Conservation (phyloP, 2,113 vertebrate genomes). For the Albula glossodonta region DNA sequence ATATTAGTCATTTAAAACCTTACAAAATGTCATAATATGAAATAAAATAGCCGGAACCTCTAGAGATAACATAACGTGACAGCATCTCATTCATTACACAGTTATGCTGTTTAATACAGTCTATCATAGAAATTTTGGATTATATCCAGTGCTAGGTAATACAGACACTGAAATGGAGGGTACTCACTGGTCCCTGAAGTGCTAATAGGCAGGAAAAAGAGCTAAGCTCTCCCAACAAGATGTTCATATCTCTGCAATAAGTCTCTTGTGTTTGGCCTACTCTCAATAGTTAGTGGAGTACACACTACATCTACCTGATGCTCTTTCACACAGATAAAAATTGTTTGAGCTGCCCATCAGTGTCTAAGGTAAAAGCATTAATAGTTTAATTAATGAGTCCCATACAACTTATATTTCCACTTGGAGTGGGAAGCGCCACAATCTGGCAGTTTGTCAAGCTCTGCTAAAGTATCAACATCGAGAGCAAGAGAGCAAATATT, state of each 20-base stretch:
- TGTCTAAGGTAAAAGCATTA: slow-evolving; percentile 1
- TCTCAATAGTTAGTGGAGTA: not conserved
- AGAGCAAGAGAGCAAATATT: not conserved
- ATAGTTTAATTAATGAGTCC: not conserved
- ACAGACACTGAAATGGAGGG: not conserved
- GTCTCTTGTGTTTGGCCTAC: not conserved
- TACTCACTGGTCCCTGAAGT: not conserved
- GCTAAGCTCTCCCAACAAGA: not conserved
- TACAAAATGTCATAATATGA: too few species aligned
- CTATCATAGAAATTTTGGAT: not conserved
- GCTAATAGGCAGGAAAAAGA: not conserved
- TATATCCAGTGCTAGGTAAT: not conserved
- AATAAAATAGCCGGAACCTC: too few species aligned
- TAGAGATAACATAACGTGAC: too few species aligned
- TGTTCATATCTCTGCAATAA: not conserved
- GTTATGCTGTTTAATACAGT: not conserved
- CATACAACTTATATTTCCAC: not conserved
- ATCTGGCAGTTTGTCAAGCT: not conserved
- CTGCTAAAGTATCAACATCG: not conserved
- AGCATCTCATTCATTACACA: too few species aligned
- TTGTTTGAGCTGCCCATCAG: not conserved
- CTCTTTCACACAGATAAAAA: not conserved
- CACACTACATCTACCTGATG: not conserved
- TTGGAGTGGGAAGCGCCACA: not conserved
- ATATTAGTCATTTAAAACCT: too few species aligned